Evolutionary conservation across 2,113 vertebrate species (phyloP).

Genomic region (Bostrychus sinensis): DNA sequence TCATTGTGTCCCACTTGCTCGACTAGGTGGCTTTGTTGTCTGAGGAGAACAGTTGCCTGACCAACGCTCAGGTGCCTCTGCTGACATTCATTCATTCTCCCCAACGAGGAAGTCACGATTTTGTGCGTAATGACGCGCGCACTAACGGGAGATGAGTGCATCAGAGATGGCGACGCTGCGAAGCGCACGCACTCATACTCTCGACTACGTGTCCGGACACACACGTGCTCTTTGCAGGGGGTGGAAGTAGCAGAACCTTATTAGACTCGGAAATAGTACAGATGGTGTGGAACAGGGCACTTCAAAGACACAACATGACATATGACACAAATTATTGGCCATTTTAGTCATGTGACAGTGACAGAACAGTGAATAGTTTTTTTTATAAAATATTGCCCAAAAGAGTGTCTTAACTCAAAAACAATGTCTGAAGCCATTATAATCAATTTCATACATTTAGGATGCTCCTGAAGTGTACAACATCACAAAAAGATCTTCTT

Average conservation of each 20-base stretch:
- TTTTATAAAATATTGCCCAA: too few species aligned
- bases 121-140: conserved; percentile 5
- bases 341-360: background rate
- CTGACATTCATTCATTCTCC: conserved; percentile 2
- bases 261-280: conserved; percentile 4
- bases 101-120: conserved; percentile 15
- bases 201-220: conserved; percentile 70
- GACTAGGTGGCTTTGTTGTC: background rate
- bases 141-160: background rate
- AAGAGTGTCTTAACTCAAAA: background rate
- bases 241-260: conserved; percentile 4
- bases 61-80: background rate
- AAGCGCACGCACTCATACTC: conserved; percentile 45
- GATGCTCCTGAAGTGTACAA: background rate
- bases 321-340: background rate
- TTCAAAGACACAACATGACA: background rate
- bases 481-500: background rate
- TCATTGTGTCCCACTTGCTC: background rate
- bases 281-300: background rate
- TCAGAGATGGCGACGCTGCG: conserved; percentile 27
- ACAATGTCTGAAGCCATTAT: background rate
- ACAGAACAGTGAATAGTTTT: too few species aligned
- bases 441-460: background rate
- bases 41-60: background rate
- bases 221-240: conserved; percentile 38